Conservation (phyloP, 2,797 vertebrate species). For the Zenarchopterus dispar region DNA sequence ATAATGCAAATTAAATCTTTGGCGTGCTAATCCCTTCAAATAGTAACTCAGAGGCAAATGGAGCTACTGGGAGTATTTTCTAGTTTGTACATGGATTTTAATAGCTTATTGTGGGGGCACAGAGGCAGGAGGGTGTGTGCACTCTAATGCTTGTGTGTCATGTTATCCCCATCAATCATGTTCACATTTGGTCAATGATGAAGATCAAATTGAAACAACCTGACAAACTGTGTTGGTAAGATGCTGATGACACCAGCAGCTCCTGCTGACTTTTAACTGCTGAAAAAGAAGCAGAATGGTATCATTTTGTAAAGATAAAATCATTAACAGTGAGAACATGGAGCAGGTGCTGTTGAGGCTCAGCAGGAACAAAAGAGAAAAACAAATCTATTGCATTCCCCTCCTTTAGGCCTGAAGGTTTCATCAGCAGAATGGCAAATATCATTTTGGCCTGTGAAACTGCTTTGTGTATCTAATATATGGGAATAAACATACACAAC, state of each 20-base stretch:
- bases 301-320: constrained; percentile 21
- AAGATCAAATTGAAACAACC: constrained; percentile 9
- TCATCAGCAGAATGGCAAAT: neutral
- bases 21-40: constrained; percentile 68
- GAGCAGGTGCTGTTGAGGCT: constrained; percentile 29
- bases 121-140: constrained; percentile 23
- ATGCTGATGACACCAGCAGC: neutral
- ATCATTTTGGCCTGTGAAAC: neutral
- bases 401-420: constrained; percentile 32
- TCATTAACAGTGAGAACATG: constrained; percentile 45
- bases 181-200: constrained; percentile 21
- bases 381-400: constrained; percentile 7
- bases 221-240: neutral
- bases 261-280: constrained; percentile 3
- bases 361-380: constrained; percentile 5
- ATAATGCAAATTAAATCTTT: constrained; percentile 66
- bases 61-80: constrained; percentile 44
- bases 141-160: constrained; percentile 47
- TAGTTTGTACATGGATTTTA: constrained; percentile 54
- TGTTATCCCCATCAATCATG: constrained; percentile 48
- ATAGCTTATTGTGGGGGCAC: constrained; percentile 37
- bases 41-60: constrained; percentile 51
- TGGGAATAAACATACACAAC: neutral
- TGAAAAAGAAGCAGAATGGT: constrained; percentile 24
- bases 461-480: neutral